Base-by-base conservation (phyloP, 2,113 vertebrate genomes). In the Cryptoleucopteryx plumbea region DNA sequence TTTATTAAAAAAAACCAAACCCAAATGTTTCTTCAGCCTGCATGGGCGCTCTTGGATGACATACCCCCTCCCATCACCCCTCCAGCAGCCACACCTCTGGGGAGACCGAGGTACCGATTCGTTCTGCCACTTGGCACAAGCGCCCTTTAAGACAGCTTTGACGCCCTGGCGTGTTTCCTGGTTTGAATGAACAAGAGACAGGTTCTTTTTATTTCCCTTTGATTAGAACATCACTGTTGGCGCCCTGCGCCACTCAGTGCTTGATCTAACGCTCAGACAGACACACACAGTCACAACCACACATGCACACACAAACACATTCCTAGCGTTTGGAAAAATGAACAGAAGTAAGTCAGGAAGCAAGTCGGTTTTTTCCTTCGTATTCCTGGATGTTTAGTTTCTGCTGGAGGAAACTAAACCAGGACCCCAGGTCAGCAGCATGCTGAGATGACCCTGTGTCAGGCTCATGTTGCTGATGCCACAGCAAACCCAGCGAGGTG, bases 211-310 rank as follows among this genome's bases (percentile, higher is more conserved):
- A 78, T 47, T 90, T 48, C 56, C n/a, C 52, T 96, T 77, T 95
- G 93, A 97, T 92, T 90, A 92, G 79, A 94, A 96, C 96, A 97
- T 91, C 59, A 50, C 61, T 87, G 58, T 85, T 95, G 91, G 93
- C 83, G 81, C 78, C 56, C 68, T 96, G 65, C 84, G 93, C 82
- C 45, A 96, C 96, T 94, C 92, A 86, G 84, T 89, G 86, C 81
- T 90, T 81, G n/a, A 82, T 94, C 95, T 94, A 92, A 58, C 1
- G 4, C 56, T 67, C 77, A 55, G 27, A 31, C 6, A 27, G 25
- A 91, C 91, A 89, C 87, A 94, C 52, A 85, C 5, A 58, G 61
- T 88, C 91, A 94, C 87, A 95, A 78, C 58, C 42, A 88, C 68
- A 75, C 66, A 81, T 45, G 5, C 16, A 58, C 22, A 43, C 11